Percentiles rank a stretch among this genome's conserved stretches.
Conservation (phyloP, 2,113 vertebrate genomes). For the Ceyx margarethae region DNA sequence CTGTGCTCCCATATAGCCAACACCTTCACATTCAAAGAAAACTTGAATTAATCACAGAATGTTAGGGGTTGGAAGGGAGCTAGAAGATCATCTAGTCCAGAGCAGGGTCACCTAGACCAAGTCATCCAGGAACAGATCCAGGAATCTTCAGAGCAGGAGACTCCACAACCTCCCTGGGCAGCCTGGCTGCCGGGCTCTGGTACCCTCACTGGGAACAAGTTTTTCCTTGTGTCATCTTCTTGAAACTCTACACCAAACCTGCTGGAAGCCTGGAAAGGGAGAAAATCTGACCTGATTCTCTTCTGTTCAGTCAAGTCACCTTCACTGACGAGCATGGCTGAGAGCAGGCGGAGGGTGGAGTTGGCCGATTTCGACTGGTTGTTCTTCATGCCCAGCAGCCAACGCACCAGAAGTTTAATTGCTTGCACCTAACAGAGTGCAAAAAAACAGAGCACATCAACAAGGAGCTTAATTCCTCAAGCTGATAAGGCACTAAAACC, state of each 20-base stretch:
- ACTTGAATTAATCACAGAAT: not conserved
- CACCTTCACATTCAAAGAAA: not conserved
- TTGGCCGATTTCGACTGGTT: conserved; percentile 98
- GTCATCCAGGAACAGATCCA: too few relatives aligned
- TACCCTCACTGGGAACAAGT: too few relatives aligned
- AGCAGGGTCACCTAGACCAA: too few relatives aligned
- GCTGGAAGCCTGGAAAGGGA: not conserved
- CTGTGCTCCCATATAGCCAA: not conserved
- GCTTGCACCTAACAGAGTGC: conserved; percentile 87
- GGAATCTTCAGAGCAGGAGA: too few relatives aligned
- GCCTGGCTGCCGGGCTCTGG: too few relatives aligned
- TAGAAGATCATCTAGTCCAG: too few relatives aligned
- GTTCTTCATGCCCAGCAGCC: conserved; percentile 98
- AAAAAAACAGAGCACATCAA: conserved; percentile 36
- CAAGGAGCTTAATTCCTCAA: not conserved
- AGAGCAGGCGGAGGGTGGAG: conserved; percentile 94
- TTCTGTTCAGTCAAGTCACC: conserved; percentile 98
- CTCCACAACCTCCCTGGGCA: too few relatives aligned
- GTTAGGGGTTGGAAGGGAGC: too few relatives aligned
- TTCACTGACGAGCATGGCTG: conserved; percentile 97
- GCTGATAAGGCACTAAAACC: not conserved
- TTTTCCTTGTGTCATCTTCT: too few relatives aligned
- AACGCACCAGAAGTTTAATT: conserved; percentile 95
- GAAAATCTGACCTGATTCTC: conserved; percentile 87
- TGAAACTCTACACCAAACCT: not conserved